These are phyloP conservation scores for Aricia agestis DNA, from an alignment of 1,140 invertebrate genomes.

Conservation along the genomic window DNA sequence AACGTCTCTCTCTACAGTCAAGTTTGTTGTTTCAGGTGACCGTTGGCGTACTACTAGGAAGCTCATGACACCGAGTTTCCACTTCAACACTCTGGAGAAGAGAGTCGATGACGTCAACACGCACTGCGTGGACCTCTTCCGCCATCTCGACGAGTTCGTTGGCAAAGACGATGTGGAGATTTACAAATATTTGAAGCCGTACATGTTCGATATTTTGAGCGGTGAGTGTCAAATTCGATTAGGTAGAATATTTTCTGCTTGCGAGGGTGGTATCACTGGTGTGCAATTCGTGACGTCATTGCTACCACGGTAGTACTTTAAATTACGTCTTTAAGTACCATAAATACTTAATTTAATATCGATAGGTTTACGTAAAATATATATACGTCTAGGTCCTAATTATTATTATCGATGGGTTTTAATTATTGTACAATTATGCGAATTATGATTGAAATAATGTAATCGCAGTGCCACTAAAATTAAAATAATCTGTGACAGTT, in stretches of 20 bases:
- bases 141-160: slow-evolving; percentile 33
- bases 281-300: too few relatives aligned
- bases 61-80: slow-evolving; percentile 41
- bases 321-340: too few relatives aligned
- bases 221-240: slow-evolving; percentile 29
- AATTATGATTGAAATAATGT: too few relatives aligned
- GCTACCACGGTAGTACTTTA: too few relatives aligned
- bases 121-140: slow-evolving; percentile 35
- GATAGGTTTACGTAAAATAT: too few relatives aligned
- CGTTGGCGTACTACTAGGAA: slow-evolving; percentile 38
- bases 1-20: neutral
- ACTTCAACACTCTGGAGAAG: slow-evolving; percentile 41
- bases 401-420: too few relatives aligned
- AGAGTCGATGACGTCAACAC: slow-evolving; percentile 34
- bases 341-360: too few relatives aligned
- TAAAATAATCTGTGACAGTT: too few relatives aligned
- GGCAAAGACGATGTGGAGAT: slow-evolving; percentile 29
- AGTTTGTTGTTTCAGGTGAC: slow-evolving; percentile 30
- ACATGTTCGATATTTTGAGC: slow-evolving; percentile 42
- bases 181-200: slow-evolving; percentile 42
- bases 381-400: too few relatives aligned
- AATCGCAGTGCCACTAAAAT: too few relatives aligned
- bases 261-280: too few relatives aligned
- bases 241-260: neutral
- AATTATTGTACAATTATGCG: too few relatives aligned